A percentile compares a stretch with the other conserved stretches of the same genome.
phyloP scores from a whole-genome alignment of 2,888 invertebrate species.

The Eupithecia insigniata region DNA sequence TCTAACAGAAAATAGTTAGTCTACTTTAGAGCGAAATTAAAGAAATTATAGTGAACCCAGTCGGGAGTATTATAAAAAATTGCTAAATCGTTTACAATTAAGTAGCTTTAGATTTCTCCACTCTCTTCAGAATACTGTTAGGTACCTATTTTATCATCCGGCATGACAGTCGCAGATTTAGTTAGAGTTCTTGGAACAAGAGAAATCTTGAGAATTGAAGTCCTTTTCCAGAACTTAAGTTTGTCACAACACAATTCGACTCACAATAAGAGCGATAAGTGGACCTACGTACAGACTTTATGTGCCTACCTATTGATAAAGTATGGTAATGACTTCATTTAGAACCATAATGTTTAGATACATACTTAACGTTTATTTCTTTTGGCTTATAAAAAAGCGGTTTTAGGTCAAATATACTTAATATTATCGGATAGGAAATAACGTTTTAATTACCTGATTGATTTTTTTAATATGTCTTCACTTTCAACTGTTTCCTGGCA shows the following conservation, averaged over 20 bases:
- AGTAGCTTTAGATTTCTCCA: neutral
- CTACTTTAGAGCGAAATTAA: neutral
- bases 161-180: neutral
- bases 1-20: neutral
- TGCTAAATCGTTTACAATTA: neutral
- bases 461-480: neutral
- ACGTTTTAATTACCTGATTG: no score
- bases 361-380: neutral
- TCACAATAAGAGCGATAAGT: neutral
- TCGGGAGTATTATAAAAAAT: neutral
- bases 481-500: neutral
- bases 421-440: no score
- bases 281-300: neutral
- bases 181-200: neutral
- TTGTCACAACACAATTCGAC: neutral
- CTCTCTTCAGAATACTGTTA: no score
- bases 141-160: neutral
- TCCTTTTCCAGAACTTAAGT: neutral
- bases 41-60: neutral
- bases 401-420: neutral
- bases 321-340: neutral
- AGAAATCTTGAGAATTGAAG: neutral
- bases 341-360: neutral
- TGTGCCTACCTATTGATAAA: neutral
- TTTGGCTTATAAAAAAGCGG: neutral